Base-by-base conservation (phyloP, 92 coral and sea anemone species). In the Meandrina meandrites region DNA sequence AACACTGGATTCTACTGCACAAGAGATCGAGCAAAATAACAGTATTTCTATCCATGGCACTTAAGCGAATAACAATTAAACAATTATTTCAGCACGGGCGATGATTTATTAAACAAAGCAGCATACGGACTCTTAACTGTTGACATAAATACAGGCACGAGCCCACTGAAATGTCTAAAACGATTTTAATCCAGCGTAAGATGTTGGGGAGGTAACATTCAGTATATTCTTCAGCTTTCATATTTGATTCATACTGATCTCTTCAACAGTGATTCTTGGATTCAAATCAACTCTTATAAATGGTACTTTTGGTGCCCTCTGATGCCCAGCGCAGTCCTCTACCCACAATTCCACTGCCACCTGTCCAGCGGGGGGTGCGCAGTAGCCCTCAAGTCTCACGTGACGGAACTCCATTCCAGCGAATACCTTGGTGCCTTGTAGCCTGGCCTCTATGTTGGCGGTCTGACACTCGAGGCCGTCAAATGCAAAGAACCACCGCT, bases 401-500 rank as follows among this genome's bases (percentile, higher is more conserved):
- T 93, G 94, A 72, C 94, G 90, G 70, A 84, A 93, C 37, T 92
- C 94, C 40, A 93, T 93, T 17, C 91, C 91, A 42, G 90, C 58
- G 68, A 86, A 86, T 21, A 24, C 75, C 90, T 91, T 93, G 53
- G 27, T 76, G 62, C 96, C 90, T 42, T 90, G 81, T 58, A 92
- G 87, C 58, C 92, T 85, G 16, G 94, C 91, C 82, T 93, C 96
- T 70, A 93, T 93, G 51, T 84, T 86, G 60, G 75, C 87, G 14
- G 66, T 80, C 4, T 81, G 76, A 42, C 96, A 93, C 36, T 90
- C 92, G 18, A 42, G 54, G 27, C 82, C 83, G 70, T 91, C 87
- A 81, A 93, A 93, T 5, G 96, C 88, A 60, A 93, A 93, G 81
- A 86, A 93, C 96, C 96, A 93, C 45, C 96, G 91, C 79, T 93